Conservation (phyloP, 2,888 invertebrate species). For the Synergus umbraculus region DNA sequence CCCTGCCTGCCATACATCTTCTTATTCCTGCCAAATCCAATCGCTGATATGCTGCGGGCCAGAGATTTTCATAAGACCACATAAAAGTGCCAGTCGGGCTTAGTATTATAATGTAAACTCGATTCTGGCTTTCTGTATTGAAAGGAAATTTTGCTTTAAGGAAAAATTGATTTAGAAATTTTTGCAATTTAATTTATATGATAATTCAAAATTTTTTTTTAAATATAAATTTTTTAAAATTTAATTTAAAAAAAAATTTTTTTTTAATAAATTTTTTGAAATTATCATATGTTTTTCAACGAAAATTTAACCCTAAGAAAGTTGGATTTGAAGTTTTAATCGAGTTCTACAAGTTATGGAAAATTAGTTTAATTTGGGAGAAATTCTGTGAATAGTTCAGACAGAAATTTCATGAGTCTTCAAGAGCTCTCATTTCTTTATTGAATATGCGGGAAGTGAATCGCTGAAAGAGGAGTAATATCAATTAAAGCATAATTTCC, state of each 20-base stretch:
- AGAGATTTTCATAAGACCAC: conserved; percentile 23
- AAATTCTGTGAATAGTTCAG: neutral
- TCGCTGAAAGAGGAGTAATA: neutral
- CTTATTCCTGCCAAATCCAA: conserved; percentile 48
- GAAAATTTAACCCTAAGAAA: too few species aligned
- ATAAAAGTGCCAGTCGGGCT: neutral
- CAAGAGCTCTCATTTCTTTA: neutral
- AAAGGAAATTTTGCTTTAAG: too few species aligned
- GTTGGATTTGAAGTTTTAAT: too few species aligned
- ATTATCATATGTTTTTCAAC: too few species aligned
- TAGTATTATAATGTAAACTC: neutral
- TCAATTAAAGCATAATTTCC: neutral
- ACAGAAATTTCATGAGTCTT: neutral
- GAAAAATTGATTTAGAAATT: too few species aligned
- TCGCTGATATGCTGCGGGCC: conserved; percentile 32
- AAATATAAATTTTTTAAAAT: too few species aligned
- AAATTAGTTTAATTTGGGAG: neutral
- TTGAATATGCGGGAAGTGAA: neutral
- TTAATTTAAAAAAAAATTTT: too few species aligned
- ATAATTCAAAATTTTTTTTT: too few species aligned
- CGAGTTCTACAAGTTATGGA: too few species aligned
- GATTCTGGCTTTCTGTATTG: neutral
- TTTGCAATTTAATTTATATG: too few species aligned
- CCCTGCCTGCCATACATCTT: conserved; percentile 47
- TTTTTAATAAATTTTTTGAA: too few species aligned